Base-by-base conservation (phyloP, 2,888 invertebrate genomes). In the Trissoscelio sp. region DNA sequence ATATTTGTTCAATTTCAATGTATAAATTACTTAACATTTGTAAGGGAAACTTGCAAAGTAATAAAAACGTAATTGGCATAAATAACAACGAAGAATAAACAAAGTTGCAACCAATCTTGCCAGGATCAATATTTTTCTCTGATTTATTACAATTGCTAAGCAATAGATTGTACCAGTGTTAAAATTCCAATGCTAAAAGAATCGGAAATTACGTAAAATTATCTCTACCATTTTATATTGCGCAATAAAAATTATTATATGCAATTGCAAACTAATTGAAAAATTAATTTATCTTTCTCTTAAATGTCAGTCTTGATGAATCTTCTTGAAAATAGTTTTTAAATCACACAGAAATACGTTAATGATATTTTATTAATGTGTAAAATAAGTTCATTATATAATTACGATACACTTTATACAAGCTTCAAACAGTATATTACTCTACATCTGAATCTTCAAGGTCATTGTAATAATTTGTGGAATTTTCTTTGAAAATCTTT, bases 181-280 rank as follows among this genome's bases (percentile, higher is more conserved):
- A 16, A 53, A 53, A 34, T 34, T 31, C 57, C 37, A 37, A 16
- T 16, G 37, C 14, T 57, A 20, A 14, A 58, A 42, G 22, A 22
- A 58, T 58, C 58, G 42, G 58, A 58, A 58, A 42, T 58, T 42
- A 58, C 58, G 24, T 37, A 28, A 64, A 64, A 48, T 48, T 64
- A 64, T 64, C 46, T 46, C 62, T 48, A 64, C 20, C 48, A 48
- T 20, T 31, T 5, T 9, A 14, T 31, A 48, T 64, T 64, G 14
- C 62, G 20, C 48, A 64, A 48, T 46, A 31, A 34, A 31, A 60
- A 46, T 60, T 16, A 60, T 44, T 44, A 24, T 9, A n/a, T 12
- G 51, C 1, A 51, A 51, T 53, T 53, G 53, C 1, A 53, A 31
- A 11, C 14, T 28, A 55, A 34, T 55, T 37, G 12, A 55, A 55